Percentiles rank a stretch among this genome's conserved stretches.
These are phyloP conservation scores for Sciurus niger DNA, from an alignment of 2,113 vertebrate genomes.

Conservation along the genomic window DNA sequence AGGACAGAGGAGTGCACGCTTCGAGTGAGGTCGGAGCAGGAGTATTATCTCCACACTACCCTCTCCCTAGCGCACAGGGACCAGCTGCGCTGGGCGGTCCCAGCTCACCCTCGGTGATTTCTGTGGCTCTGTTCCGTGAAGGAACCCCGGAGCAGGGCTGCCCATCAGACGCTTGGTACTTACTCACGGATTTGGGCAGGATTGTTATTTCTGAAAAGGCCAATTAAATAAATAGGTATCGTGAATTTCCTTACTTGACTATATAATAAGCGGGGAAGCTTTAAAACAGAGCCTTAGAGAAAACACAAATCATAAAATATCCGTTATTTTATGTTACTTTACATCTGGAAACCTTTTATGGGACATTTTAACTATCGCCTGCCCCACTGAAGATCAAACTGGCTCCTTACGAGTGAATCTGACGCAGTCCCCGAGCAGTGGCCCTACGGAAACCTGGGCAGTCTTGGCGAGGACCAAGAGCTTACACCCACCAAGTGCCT, in stretches of 20 bases:
- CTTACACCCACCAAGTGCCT: accelerated
- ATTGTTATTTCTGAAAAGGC: not conserved
- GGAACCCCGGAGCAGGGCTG: accelerated
- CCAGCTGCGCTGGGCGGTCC: accelerated
- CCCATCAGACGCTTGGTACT: accelerated
- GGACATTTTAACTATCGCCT: not conserved
- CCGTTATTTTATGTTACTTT: not conserved
- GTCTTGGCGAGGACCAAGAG: not conserved
- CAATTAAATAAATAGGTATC: not conserved
- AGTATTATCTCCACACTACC: too few species aligned
- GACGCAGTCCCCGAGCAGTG: accelerated
- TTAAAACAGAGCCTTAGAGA: conserved; percentile 17
- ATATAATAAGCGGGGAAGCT: not conserved
- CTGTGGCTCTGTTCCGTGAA: not conserved
- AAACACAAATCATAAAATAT: not conserved
- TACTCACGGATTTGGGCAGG: accelerated
- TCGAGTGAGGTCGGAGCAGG: too few species aligned
- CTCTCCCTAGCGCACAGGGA: not conserved
- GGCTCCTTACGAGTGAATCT: not conserved
- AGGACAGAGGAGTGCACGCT: too few species aligned
- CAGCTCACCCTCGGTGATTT: accelerated
- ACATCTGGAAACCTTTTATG: not conserved
- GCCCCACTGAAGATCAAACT: not conserved
- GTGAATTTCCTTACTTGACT: not conserved
- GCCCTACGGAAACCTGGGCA: accelerated